Conservation (phyloP, 2,888 invertebrate genomes). For the Euplexia lucipara region DNA sequence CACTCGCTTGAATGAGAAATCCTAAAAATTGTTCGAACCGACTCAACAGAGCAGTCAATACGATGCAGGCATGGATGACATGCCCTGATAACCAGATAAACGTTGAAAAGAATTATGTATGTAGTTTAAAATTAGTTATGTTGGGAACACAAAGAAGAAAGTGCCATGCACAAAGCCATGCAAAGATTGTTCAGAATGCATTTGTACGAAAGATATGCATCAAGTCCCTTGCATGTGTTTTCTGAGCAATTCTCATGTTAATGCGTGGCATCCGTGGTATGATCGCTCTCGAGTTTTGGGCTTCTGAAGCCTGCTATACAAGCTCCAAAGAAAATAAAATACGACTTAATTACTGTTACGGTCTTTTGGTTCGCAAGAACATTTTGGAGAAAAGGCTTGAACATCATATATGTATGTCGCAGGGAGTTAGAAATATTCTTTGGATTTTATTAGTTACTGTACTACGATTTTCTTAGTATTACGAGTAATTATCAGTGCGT, state of each 20-base stretch:
- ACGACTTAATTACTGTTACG: conserved; percentile 15
- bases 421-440: too few species aligned
- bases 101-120: conserved; percentile 43
- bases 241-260: conserved; percentile 79
- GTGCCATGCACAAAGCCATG: conserved; percentile 53
- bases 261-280: conserved; percentile 73
- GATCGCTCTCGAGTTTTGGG: conserved; percentile 51
- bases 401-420: neutral
- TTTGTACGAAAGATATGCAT: conserved; percentile 74
- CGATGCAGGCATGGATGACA: conserved; percentile 52
- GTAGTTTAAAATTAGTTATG: conserved; percentile 57
- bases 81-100: conserved; percentile 50
- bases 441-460: too few species aligned
- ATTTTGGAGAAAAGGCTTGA: neutral
- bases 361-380: neutral
- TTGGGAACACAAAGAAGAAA: conserved; percentile 47
- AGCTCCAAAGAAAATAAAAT: conserved; percentile 26
- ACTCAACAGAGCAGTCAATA: conserved; percentile 27
- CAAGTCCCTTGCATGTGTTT: conserved; percentile 68
- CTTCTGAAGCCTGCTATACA: conserved; percentile 21
- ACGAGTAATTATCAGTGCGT: too few species aligned
- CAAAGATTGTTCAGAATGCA: conserved; percentile 58
- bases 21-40: conserved; percentile 30
- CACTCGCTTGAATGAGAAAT: conserved; percentile 55
- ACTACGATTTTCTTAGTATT: too few species aligned